Evolutionary conservation across 2,888 invertebrate species (phyloP).

Genomic region (Prosapia bicincta): DNA sequence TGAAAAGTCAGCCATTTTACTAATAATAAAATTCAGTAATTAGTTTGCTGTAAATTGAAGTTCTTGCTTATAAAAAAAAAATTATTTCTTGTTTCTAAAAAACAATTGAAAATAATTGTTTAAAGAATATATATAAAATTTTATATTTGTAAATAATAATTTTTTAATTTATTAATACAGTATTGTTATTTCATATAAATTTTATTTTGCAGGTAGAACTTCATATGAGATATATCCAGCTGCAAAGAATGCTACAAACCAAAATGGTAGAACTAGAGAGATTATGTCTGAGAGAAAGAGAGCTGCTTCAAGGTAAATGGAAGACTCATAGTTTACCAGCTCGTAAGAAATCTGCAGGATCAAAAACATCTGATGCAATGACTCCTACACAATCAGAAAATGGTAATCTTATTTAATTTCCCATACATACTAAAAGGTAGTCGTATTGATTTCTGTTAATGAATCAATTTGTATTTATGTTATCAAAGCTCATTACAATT

Average conservation of each 20-base stretch:
- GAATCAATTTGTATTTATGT: background rate
- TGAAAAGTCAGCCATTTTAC: too few species aligned
- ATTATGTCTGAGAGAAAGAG: conserved; percentile 74
- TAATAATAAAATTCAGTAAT: too few species aligned
- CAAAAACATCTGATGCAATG: conserved; percentile 50
- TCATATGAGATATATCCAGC: conserved; percentile 87
- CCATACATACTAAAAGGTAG: background rate
- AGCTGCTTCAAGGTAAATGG: conserved; percentile 81
- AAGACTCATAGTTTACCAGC: conserved; percentile 87
- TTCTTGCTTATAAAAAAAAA: too few species aligned
- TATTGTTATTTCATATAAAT: too few species aligned
- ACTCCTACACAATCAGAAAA: conserved; percentile 42
- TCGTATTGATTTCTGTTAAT: background rate
- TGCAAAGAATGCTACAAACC: conserved; percentile 77
- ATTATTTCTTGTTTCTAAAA: too few species aligned
- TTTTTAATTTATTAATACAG: too few species aligned
- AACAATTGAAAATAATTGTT: too few species aligned
- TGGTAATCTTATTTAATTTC: conserved; percentile 24
- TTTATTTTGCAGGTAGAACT: conserved; percentile 78
- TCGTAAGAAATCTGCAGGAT: conserved; percentile 66
- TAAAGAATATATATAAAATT: too few species aligned
- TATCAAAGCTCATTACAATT: too few species aligned
- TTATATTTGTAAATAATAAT: too few species aligned
- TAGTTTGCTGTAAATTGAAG: too few species aligned
- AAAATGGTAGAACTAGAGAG: conserved; percentile 84